Conservation (phyloP, 2,888 invertebrate species). For the Eupithecia inturbata region DNA sequence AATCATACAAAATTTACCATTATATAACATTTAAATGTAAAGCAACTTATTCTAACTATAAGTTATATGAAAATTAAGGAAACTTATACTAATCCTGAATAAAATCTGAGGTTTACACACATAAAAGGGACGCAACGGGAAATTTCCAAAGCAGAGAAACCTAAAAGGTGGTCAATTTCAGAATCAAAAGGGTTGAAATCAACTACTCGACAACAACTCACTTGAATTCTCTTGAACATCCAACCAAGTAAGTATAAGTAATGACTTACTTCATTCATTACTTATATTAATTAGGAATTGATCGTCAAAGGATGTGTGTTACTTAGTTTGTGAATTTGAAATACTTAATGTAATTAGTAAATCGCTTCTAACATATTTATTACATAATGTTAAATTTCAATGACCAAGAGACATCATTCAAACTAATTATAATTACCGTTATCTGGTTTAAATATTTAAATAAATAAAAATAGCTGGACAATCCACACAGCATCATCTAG, state of each 20-base stretch:
- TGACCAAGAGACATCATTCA: not conserved
- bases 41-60: not conserved
- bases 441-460: too few species aligned
- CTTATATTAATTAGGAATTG: constrained; percentile 61
- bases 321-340: constrained; percentile 28
- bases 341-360: constrained; percentile 16
- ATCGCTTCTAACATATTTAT: constrained; percentile 1
- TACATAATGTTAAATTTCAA: not conserved
- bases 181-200: constrained; percentile 41
- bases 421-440: too few species aligned
- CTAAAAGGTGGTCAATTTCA: constrained; percentile 18
- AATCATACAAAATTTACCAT: too few species aligned
- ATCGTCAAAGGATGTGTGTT: constrained; percentile 52
- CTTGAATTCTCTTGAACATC: constrained; percentile 59
- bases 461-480: too few species aligned
- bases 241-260: too few species aligned
- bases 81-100: too few species aligned
- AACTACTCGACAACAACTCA: constrained; percentile 42
- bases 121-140: not conserved
- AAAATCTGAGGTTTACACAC: not conserved
- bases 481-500: too few species aligned
- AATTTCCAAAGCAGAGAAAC: constrained; percentile 7
- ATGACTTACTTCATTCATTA: constrained; percentile 63
- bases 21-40: too few species aligned
- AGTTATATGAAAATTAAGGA: not conserved